Base-by-base conservation (phyloP, 2,888 invertebrate species). In the Nymphalis c-album region DNA sequence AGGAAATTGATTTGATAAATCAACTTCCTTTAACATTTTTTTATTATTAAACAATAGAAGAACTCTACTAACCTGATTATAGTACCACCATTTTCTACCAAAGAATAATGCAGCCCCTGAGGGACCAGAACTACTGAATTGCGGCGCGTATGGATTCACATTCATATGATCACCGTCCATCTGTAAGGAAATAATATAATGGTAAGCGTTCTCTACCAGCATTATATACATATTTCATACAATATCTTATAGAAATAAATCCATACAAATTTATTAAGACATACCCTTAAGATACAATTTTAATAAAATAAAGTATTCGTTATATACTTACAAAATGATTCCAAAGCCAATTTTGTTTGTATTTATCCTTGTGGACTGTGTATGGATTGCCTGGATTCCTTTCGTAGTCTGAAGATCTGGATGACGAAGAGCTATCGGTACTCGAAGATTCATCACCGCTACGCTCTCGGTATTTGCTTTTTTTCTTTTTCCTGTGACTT, bases 81-180 rank as follows among this genome's bases (percentile, higher is more conserved):
- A 91, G 64, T 91, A 91, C 91, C 91, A 91, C 91, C 91, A 91
- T 72, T 91, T 91, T 70, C 91, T 81, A 0, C 83, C 84, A 70
- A 85, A 87, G 72, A 91, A 87, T 0, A 91, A 68, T 0, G 85
- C 81, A 0, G 79, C 75, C 0, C 84, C 90, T 13, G 77, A 72
- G 0, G 89, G 87, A 1, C 85, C 88, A 7, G 73, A 22, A 1
- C 50, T 71, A 2, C 69, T 70, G 17, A 87, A 79, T 22, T 70
- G n/a, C 0, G 91, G 90, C 0, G 79, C 90, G 35, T 77, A 78
- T 0, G 90, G 90, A 69, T 87, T 89, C 5, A 90, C 61, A 20
- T 91, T 91, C 85, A 91, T 84, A 46, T 91, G 91, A 66, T 87
- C 82, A 2, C 91, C 91, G 53, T 83, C 83, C 86, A 91, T 83